Evolutionary conservation across 2,113 vertebrate genomes (phyloP).

Genomic region (Rhombomys opimus): DNA sequence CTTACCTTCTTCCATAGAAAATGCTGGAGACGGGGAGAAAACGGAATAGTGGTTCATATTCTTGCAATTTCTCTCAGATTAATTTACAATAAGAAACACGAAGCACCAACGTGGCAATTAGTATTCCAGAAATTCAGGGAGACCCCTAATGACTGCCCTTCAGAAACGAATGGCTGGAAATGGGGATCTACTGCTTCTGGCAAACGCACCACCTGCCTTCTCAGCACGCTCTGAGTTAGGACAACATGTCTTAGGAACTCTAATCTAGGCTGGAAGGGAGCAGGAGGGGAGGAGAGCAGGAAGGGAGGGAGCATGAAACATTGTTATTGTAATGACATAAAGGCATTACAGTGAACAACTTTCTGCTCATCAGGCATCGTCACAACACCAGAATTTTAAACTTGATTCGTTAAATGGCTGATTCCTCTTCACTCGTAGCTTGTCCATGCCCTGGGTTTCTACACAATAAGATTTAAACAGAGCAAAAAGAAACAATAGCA

Average conservation of each 20-base stretch:
- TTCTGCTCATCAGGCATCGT: neutral
- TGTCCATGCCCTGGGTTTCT: neutral
- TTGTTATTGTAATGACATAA: neutral
- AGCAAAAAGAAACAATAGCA: neutral
- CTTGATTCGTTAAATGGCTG: neutral
- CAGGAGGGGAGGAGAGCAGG: rapidly evolving
- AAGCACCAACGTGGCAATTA: neutral
- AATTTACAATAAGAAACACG: slow-evolving; percentile 55
- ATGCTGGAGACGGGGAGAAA: slow-evolving; percentile 88
- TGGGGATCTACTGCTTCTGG: neutral
- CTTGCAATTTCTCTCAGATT: neutral
- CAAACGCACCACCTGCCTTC: neutral
- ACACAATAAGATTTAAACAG: slow-evolving; percentile 16
- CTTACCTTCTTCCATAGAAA: slow-evolving; percentile 96
- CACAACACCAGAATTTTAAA: neutral
- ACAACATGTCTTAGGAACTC: neutral
- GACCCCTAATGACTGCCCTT: neutral
- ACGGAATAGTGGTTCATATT: slow-evolving; percentile 23
- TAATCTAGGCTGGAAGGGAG: neutral
- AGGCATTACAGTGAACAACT: neutral
- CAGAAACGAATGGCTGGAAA: slow-evolving; percentile 1
- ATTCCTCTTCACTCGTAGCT: neutral
- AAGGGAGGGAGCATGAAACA: too few relatives aligned
- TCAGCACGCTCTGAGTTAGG: neutral
- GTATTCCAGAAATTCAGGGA: neutral